Conservation (phyloP, 2,797 vertebrate species). For the Dromococcyx pavoninus region DNA sequence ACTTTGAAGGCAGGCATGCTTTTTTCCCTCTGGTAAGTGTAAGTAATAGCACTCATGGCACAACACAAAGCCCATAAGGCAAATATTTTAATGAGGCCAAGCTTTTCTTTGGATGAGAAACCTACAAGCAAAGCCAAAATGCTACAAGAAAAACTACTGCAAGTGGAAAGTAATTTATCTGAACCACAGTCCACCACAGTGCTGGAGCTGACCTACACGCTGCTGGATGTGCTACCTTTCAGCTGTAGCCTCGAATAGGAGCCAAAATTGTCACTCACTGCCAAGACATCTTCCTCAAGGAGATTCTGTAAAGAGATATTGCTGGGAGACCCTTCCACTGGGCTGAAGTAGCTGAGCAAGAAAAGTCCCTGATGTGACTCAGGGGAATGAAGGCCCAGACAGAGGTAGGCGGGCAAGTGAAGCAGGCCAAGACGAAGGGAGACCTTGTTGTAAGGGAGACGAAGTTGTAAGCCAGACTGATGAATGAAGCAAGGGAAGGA, state of each 20-base stretch:
- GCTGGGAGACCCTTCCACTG: neutral
- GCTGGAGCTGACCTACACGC: neutral
- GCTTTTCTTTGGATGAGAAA: slow-evolving; percentile 29
- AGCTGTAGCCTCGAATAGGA: neutral
- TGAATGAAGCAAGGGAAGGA: neutral
- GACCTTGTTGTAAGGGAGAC: no score
- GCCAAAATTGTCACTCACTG: neutral
- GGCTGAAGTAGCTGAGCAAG: neutral
- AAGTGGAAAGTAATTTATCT: neutral
- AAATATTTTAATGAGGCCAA: neutral
- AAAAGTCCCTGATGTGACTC: neutral
- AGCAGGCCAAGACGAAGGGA: neutral
- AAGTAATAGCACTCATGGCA: neutral
- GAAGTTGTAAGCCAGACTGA: neutral
- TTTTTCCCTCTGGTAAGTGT: neutral
- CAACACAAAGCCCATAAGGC: neutral
- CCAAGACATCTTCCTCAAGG: neutral
- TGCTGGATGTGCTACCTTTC: neutral
- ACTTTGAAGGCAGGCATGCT: neutral
- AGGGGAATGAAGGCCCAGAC: neutral
- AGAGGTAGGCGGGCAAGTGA: neutral
- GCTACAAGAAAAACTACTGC: neutral
- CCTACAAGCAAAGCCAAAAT: neutral
- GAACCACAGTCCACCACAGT: neutral
- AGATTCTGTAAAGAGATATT: neutral